Conservation (phyloP, 2,797 vertebrate genomes). For the Schizopygopsis malacanthus region DNA sequence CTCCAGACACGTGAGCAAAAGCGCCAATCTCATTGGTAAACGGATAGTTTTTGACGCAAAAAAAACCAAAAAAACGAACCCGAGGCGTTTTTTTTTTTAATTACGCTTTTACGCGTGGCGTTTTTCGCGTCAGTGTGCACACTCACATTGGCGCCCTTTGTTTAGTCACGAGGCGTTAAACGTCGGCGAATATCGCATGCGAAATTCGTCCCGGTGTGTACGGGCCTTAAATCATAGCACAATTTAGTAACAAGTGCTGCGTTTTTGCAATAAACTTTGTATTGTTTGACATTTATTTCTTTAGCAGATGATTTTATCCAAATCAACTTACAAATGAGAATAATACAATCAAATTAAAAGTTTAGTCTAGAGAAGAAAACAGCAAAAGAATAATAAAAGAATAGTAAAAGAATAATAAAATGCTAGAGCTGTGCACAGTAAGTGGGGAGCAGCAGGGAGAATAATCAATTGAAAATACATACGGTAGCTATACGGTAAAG, state of each 20-base stretch:
- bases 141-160: too few relatives aligned
- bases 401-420: background rate
- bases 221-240: background rate
- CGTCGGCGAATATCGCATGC: too few relatives aligned
- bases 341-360: background rate
- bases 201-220: too few relatives aligned
- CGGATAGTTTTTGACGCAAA: too few relatives aligned
- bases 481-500: background rate
- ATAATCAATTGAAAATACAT: background rate
- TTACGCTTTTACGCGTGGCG: too few relatives aligned
- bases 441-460: background rate
- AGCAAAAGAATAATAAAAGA: background rate
- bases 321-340: background rate
- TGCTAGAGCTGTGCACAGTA: background rate
- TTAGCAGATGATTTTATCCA: conserved; percentile 5
- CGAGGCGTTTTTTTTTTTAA: too few relatives aligned
- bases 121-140: too few relatives aligned
- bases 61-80: too few relatives aligned
- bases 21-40: too few relatives aligned
- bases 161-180: too few relatives aligned
- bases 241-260: background rate
- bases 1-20: too few relatives aligned
- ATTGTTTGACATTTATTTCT: background rate
- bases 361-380: background rate
- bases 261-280: background rate